Conservation (phyloP, 2,888 invertebrate genomes). For the Dinocampus coccinellae region DNA sequence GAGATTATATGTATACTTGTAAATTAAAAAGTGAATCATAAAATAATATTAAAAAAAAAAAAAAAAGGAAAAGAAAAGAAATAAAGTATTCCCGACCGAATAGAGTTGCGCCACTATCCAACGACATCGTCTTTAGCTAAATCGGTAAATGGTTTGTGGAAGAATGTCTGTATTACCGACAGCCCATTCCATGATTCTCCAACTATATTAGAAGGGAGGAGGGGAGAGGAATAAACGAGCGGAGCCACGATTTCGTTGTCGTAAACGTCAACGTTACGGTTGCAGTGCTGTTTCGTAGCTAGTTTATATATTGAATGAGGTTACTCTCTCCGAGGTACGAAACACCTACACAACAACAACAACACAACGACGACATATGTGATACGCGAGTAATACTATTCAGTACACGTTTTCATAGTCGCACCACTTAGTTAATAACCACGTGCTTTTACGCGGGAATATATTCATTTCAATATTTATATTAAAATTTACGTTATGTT, state of each 20-base stretch:
- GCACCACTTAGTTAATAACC: slow-evolving; percentile 48
- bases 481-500: too few species aligned
- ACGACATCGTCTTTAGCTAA: slow-evolving; percentile 16
- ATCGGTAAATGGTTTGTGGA: slow-evolving; percentile 30
- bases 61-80: neutral
- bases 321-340: slow-evolving; percentile 70
- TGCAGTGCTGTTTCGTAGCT: slow-evolving; percentile 68
- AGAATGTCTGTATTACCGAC: slow-evolving; percentile 62
- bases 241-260: slow-evolving; percentile 69
- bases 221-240: slow-evolving; percentile 68
- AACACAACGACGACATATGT: slow-evolving; percentile 50
- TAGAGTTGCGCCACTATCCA: slow-evolving; percentile 25
- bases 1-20: neutral
- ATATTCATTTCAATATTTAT: neutral
- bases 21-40: neutral
- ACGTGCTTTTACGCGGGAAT: slow-evolving; percentile 67
- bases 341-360: slow-evolving; percentile 68
- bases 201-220: slow-evolving; percentile 49
- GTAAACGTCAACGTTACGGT: slow-evolving; percentile 70
- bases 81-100: slow-evolving; percentile 25
- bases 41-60: neutral
- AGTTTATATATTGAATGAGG: slow-evolving; percentile 68
- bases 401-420: slow-evolving; percentile 39
- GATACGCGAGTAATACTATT: slow-evolving; percentile 14
- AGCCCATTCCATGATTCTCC: slow-evolving; percentile 42